Evolutionary conservation across 2,113 vertebrate genomes (phyloP), one percentile per base, ranked within the genome.

Genomic region (Poeciliopsis turrubarensis): DNA sequence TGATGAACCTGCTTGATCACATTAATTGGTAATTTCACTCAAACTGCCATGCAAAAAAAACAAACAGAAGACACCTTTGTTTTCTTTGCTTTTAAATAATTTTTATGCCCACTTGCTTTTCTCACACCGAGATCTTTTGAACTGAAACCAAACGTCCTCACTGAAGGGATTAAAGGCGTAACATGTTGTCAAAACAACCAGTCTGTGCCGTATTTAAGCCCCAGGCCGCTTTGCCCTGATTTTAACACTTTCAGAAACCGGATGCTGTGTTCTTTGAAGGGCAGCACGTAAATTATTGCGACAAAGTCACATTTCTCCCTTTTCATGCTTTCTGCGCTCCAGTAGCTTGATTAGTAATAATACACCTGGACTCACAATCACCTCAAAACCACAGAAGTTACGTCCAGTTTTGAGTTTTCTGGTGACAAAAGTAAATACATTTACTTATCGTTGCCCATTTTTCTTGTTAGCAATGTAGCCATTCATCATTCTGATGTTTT

Each of bases 111-210:
- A 22, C 51, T 25, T n/a, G 6, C 51, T 57, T 57, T 57, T 57
- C 51, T 25, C 51, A n/a, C 51, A 19, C 51, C 2, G 11, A 57
- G 7, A 25, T 25, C 22, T 57, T 57, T n/a, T 57, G 5, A n/a
- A 25, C 25, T 57, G 51, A 57, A 57, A n/a, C 7, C 44, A 57
- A 57, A 2, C n/a, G n/a, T 57, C n/a, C n/a, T n/a, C n/a, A n/a
- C n/a, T n/a, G n/a, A n/a, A 57, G 65, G 29, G 25, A 75, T 29
- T 25, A 66, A 61, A 26, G 47, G 54, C 13, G 5, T 0, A 31
- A 44, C 5, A 30, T 78, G 80, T 79, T 80, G 73, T 47, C 82
- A 60, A 77, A 87, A 83, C 71, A 85, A 54, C 22, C 15, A 1
- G 25, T 15, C 32, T 54, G 19, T 65, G 26, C 61, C 22, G 65